Conservation (phyloP, 1,140 invertebrate genomes). For the Amyelois transitella region DNA sequence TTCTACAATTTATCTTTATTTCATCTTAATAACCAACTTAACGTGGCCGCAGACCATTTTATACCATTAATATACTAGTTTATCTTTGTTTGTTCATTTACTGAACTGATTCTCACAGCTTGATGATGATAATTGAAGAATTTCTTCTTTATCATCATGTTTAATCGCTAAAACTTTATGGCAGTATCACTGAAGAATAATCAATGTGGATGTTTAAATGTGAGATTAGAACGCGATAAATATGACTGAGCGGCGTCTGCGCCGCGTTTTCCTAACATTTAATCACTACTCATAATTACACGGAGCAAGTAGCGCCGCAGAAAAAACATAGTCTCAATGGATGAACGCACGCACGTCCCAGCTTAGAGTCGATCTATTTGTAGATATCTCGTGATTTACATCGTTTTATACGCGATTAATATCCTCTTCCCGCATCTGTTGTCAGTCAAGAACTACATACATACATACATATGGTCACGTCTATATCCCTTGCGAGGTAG, state of each 20-base stretch:
- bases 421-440: background rate
- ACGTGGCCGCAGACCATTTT: background rate
- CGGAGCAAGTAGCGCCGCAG: slow-evolving; percentile 28
- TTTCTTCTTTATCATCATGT: slow-evolving; percentile 8
- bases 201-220: slow-evolving; percentile 15
- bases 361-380: slow-evolving; percentile 26
- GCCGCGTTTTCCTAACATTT: slow-evolving; percentile 17
- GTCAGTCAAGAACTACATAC: too few species aligned
- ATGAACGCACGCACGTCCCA: slow-evolving; percentile 20
- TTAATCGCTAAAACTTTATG: background rate
- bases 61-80: background rate
- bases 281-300: slow-evolving; percentile 30
- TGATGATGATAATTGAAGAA: background rate
- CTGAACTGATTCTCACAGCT: background rate
- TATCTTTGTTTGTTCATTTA: background rate
- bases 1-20: background rate
- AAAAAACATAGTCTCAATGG: slow-evolving; percentile 37
- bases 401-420: slow-evolving; percentile 2
- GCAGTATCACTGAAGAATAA: slow-evolving; percentile 22
- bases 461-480: too few species aligned
- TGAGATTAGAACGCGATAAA: slow-evolving; percentile 26
- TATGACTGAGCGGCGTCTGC: slow-evolving; percentile 10
- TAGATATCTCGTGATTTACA: slow-evolving; percentile 25
- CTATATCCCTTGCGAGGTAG: too few species aligned
- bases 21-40: background rate